Evolutionary conservation across 2,888 invertebrate genomes (phyloP), one percentile per base, ranked within the genome.

Genomic region (Diadromus collaris): DNA sequence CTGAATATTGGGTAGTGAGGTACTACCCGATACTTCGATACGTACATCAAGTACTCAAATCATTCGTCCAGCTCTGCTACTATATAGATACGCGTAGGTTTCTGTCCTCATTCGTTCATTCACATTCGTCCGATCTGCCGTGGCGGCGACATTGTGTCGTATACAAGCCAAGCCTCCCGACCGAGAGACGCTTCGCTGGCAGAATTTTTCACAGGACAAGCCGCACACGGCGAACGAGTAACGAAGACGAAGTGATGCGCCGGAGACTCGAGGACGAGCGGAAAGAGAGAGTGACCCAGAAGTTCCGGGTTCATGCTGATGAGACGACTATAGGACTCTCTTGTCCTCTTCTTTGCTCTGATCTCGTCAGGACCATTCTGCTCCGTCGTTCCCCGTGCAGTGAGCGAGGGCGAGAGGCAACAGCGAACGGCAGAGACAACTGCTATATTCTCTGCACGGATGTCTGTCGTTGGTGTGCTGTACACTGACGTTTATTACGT

Each of bases 401-500:
- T 21, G 27, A 60, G 13, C n/a, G 44, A 46, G 6, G 21, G 27
- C 7, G 16, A 29, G 24, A 32, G 32, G 13, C 29, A 29, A 74
- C 69, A 27, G 41, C 41, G 27, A 29, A 48, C 64, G 65, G 48
- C 64, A 38, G 64, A 64, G 56, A 68, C 34, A 73, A 44, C 69
- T 41, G 51, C 64, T 64, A 32, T 34, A 38, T n/a, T 58, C n/a
- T 44, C 60, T 54, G 60, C 67, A 68, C 46, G 67, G 71, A 34
- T 67, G 27, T 60, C 29, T 67, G 64, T 64, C 9, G 2, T 41
- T 29, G 24, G 44, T 65, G 56, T 54, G 41, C 24, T 24, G 63
- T 72, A 65, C 60, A 74, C 24, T 24, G 65, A 71, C 65, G 71
- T 79, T 79, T 79, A 79, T 75, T 71, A 75, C 67, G 56, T 24